phyloP scores from a whole-genome alignment of 2,888 invertebrate species.

The Chalcosyrphus nemorum region DNA sequence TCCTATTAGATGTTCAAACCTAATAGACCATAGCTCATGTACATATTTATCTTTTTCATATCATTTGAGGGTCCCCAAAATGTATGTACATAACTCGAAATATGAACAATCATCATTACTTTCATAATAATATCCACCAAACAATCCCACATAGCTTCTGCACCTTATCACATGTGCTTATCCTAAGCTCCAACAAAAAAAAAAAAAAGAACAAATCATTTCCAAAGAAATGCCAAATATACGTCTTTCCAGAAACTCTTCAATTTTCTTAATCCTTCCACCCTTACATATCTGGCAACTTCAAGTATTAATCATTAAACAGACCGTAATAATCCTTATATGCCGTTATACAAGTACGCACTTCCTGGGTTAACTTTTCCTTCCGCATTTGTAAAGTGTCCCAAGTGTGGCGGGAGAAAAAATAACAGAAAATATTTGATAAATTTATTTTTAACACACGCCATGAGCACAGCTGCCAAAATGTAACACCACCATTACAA shows the following conservation, averaged over 20 bases:
- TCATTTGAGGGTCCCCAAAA: too few relatives aligned
- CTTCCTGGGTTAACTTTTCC: neutral
- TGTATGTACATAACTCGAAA: too few relatives aligned
- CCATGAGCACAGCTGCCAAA: conserved; percentile 46
- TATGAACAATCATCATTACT: neutral
- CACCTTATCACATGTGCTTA: neutral
- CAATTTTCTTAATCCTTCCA: conserved; percentile 15
- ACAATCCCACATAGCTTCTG: too few relatives aligned
- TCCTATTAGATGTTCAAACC: too few relatives aligned
- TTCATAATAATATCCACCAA: neutral
- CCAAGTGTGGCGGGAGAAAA: neutral
- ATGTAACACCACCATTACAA: conserved; percentile 41
- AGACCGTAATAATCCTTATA: neutral
- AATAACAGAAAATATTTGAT: conserved; percentile 22
- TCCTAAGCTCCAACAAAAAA: neutral
- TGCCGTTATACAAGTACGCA: too few relatives aligned
- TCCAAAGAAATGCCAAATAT: neutral
- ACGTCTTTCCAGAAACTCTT: neutral
- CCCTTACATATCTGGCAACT: neutral
- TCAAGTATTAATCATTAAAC: conserved; percentile 2
- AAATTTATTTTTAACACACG: conserved; percentile 50
- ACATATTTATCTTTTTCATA: too few relatives aligned
- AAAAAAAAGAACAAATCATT: neutral
- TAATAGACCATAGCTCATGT: too few relatives aligned
- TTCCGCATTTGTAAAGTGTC: neutral